A percentile compares a stretch with the other conserved stretches of the same genome.
phyloP scores from a whole-genome alignment of 92 coral and sea anemone species.

The Epizoanthus illoricatus region DNA sequence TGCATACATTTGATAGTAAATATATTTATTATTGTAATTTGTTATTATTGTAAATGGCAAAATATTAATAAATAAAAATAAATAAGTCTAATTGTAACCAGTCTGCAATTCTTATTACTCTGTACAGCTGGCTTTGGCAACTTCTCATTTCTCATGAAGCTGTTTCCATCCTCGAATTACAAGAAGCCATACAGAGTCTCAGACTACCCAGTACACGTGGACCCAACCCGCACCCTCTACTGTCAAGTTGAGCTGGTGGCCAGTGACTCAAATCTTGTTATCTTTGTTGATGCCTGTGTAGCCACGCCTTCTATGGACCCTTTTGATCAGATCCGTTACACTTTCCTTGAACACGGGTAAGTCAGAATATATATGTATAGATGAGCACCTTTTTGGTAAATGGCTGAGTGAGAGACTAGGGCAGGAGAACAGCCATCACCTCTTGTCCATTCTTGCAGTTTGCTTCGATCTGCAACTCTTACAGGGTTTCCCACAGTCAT shows the following conservation, averaged over 20 bases:
- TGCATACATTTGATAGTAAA: too few species aligned
- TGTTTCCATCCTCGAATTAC: constrained; percentile 60
- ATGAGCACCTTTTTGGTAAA: too few species aligned
- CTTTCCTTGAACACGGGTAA: constrained; percentile 75
- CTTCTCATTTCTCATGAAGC: constrained; percentile 81
- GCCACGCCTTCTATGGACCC: constrained; percentile 83
- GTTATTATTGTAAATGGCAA: too few species aligned
- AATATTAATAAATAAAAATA: too few species aligned
- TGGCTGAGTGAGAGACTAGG: background rate
- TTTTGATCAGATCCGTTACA: constrained; percentile 51
- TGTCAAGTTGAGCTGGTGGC: constrained; percentile 70
- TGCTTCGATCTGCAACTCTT: background rate
- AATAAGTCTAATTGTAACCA: too few species aligned
- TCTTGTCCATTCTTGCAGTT: background rate
- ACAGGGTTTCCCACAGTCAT: too few species aligned
- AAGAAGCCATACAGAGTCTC: constrained; percentile 66
- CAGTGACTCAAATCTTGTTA: constrained; percentile 69
- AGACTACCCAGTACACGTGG: constrained; percentile 73
- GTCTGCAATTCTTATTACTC: background rate
- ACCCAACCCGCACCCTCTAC: constrained; percentile 65
- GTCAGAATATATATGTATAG: background rate
- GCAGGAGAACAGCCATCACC: background rate
- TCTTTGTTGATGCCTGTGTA: constrained; percentile 64
- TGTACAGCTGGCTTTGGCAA: constrained; percentile 75
- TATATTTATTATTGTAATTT: too few species aligned